Base-by-base conservation (phyloP, 2,797 vertebrate genomes). In the Remorina albescens region DNA sequence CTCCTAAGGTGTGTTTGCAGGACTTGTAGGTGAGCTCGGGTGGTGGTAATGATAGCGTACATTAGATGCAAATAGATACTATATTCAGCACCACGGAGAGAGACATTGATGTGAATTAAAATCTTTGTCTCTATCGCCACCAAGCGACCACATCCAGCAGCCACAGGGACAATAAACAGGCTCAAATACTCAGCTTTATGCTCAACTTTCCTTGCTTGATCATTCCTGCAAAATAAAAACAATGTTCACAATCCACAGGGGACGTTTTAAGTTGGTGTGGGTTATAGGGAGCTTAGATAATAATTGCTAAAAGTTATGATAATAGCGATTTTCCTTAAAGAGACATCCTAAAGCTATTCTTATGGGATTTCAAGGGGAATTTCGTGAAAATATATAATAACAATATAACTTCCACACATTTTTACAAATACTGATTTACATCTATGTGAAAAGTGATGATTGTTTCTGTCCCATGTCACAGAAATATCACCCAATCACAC, bases 81-180 rank as follows among this genome's bases (percentile, higher is more conserved):
- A 19, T 7, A 23, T 66, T 57, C 54, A 83, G 68, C 19, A 74
- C 71, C 60, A 67, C n/a, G 59, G 63, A 72, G 28, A 67, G 62
- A 61, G 25, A 19, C 32, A 19, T 21, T 25, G 21, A 23, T 28
- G 28, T 15, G 36, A 1, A 30, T 8, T 9, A n/a, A 36, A 67
- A 71, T 10, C 6, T 49, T 62, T n/a, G 32, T 63, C n/a, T 67
- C n/a, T 65, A 32, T 44, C 44, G 39, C 50, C 61, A 54, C 18
- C 54, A 6, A 56, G 10, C 2, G 19, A 32, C 5, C 30, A 36
- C 34, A 23, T 50, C 11, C 25, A 25, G 47, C 11, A 49, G 12
- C 11, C 2, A 46, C 9, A 21, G 23, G 10, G 23, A 13, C 47
- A 50, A 54, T 54, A n/a, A n/a, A 32, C 8, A 19, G 18, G 4